Evolutionary conservation across 1,140 invertebrate species (phyloP).

Genomic region (Scylla paramamosain): DNA sequence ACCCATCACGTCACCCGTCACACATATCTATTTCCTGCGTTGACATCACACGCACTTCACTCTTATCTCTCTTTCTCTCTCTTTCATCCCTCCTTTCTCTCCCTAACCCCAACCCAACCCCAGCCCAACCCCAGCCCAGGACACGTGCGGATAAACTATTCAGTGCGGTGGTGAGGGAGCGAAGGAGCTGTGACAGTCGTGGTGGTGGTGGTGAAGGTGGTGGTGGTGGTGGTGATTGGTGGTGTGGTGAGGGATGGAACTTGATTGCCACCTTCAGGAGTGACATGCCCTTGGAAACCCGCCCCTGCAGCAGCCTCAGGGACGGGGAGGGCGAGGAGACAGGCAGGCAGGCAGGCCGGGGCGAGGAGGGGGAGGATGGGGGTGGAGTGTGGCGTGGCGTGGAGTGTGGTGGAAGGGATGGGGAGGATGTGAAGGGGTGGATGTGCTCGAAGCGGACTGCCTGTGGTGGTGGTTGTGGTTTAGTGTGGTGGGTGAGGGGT

Average conservation of each 20-base stretch:
- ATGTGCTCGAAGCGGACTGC: not conserved
- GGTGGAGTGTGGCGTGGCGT: not conserved
- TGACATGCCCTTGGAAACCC: not conserved
- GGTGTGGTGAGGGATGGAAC: not conserved
- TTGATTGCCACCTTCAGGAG: constrained; percentile 18
- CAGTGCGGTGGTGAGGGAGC: not conserved
- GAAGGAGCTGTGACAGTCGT: too few species aligned
- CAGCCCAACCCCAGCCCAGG: not conserved
- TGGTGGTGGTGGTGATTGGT: not conserved
- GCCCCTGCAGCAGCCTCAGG: not conserved
- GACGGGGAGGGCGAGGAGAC: not conserved
- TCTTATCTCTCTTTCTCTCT: not conserved
- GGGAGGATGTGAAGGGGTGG: not conserved
- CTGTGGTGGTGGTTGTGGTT: not conserved
- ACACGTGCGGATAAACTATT: not conserved
- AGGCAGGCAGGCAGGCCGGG: not conserved
- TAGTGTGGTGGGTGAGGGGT: not conserved
- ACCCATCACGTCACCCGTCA: not conserved
- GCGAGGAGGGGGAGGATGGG: not conserved
- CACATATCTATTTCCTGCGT: not conserved
- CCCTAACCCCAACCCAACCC: not conserved
- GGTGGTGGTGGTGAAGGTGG: not conserved
- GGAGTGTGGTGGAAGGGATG: not conserved
- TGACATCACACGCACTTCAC: not conserved
- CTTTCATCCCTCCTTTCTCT: not conserved